Conservation (phyloP, 1,140 invertebrate genomes). For the Drosophila neocordata region DNA sequence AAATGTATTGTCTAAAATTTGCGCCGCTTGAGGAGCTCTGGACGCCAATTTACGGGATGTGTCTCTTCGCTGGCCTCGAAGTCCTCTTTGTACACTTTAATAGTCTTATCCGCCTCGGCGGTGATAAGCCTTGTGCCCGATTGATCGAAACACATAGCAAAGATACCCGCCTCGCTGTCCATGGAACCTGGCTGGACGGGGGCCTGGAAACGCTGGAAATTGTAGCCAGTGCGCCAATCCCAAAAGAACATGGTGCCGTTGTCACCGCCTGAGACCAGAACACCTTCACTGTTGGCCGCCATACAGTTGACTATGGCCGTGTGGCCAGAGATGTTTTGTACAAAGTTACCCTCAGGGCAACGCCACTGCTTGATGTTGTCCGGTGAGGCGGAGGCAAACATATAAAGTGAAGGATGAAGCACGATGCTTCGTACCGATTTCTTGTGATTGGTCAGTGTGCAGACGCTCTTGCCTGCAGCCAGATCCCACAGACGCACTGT, state of each 20-base stretch:
- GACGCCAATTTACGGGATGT: constrained; percentile 98
- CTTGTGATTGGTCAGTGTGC: constrained; percentile 99
- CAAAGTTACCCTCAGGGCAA: constrained; percentile 98
- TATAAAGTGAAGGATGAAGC: constrained; percentile 96
- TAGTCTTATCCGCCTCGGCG: constrained; percentile 99
- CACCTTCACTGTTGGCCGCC: constrained; percentile 96
- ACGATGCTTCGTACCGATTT: constrained; percentile 97
- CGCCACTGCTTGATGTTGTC: constrained; percentile 99
- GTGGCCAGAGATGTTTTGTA: constrained; percentile 98
- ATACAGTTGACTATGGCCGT: constrained; percentile 99
- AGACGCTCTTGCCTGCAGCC: constrained; percentile 96
- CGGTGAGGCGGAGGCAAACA: constrained; percentile 98
- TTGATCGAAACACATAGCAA: constrained; percentile 97
- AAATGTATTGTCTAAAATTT: constrained; percentile 87
- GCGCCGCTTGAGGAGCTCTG: constrained; percentile 95
- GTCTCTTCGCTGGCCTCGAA: constrained; percentile 97
- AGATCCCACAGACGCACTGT: constrained; percentile 98
- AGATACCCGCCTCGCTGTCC: constrained; percentile 99
- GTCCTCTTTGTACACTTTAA: constrained; percentile 99
- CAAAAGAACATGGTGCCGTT: constrained; percentile 99
- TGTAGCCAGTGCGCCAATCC: constrained; percentile 99
- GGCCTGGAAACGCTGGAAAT: constrained; percentile 96
- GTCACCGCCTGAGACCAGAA: constrained; percentile 98
- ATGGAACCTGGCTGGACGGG: constrained; percentile 99
- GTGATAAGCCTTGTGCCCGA: constrained; percentile 97